A percentile compares a stretch with the other conserved stretches of the same genome.
Evolutionary conservation across 2,113 vertebrate species (phyloP).

Genomic region (Nyctibius bracteatus): DNA sequence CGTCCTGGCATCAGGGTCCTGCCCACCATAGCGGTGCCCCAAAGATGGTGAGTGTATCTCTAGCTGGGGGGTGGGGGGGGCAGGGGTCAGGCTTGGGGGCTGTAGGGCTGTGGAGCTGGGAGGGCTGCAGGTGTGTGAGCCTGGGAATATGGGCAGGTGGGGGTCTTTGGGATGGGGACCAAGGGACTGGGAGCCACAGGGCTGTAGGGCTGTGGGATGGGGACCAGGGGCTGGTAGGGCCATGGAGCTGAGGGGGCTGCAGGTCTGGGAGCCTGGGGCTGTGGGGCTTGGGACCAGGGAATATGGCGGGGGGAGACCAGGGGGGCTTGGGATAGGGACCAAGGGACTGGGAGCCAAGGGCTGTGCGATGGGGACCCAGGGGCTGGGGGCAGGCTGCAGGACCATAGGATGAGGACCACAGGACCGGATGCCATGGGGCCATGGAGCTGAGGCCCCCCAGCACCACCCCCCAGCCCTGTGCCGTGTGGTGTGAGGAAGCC

Average conservation of each 20-base stretch:
- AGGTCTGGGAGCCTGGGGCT: too few relatives aligned
- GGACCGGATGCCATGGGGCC: too few relatives aligned
- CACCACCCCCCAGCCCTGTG: neutral
- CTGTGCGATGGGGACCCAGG: too few relatives aligned
- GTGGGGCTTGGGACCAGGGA: neutral
- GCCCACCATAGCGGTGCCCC: neutral
- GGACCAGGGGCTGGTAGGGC: neutral
- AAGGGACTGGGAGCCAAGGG: too few relatives aligned
- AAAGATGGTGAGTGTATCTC: neutral
- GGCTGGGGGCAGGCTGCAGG: neutral
- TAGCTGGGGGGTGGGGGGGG: neutral
- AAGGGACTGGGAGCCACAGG: neutral
- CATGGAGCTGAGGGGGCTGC: too few relatives aligned
- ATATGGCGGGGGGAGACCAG: too few relatives aligned
- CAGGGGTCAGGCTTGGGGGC: neutral
- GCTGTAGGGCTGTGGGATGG: too few relatives aligned
- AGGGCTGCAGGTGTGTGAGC: neutral
- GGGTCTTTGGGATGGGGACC: too few relatives aligned
- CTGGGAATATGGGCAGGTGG: neutral
- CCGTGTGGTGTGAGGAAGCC: neutral
- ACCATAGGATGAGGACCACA: too few relatives aligned
- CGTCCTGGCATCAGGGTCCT: neutral
- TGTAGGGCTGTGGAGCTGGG: neutral
- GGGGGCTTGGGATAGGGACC: too few relatives aligned
- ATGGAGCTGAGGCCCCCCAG: neutral